A percentile compares a stretch with the other conserved stretches of the same genome.
Conservation (phyloP, 1,140 invertebrate genomes). For the Phenacoccus solenopsis region DNA sequence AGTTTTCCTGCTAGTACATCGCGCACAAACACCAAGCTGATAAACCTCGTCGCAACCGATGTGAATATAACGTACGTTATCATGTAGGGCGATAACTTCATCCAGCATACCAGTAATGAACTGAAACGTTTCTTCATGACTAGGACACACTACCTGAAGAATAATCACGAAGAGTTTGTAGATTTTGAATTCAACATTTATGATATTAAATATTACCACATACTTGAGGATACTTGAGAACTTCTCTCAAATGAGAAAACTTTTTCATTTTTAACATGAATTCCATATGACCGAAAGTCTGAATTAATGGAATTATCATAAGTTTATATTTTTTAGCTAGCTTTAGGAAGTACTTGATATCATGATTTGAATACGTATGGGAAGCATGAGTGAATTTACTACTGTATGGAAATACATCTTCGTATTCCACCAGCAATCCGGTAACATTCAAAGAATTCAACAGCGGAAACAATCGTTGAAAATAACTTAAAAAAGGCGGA, state of each 20-base stretch:
- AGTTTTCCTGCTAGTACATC: slow-evolving; percentile 28
- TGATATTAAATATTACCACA: slow-evolving; percentile 25
- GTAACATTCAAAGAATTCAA: slow-evolving; percentile 40
- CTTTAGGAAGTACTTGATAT: slow-evolving; percentile 11
- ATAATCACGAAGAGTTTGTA: background rate
- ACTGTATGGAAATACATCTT: slow-evolving; percentile 41
- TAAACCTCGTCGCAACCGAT: slow-evolving; percentile 36
- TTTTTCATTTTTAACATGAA: slow-evolving; percentile 71
- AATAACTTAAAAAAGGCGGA: slow-evolving; percentile 38
- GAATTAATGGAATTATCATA: slow-evolving; percentile 81
- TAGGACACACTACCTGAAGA: slow-evolving; percentile 50
- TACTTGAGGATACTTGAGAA: slow-evolving; percentile 60
- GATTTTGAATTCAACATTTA: background rate
- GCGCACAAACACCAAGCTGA: slow-evolving; percentile 36
- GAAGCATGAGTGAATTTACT: slow-evolving; percentile 32
- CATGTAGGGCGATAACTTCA: slow-evolving; percentile 33
- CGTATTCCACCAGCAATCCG: slow-evolving; percentile 39
- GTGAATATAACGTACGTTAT: slow-evolving; percentile 30
- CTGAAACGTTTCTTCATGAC: slow-evolving; percentile 28
- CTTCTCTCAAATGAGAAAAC: slow-evolving; percentile 65
- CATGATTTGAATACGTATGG: slow-evolving; percentile 34
- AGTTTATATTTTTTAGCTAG: slow-evolving; percentile 32
- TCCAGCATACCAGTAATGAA: slow-evolving; percentile 24
- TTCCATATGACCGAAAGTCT: slow-evolving; percentile 93
- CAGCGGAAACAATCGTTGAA: slow-evolving; percentile 40